These are phyloP conservation scores for Bombus ignitus DNA, from an alignment of 1,140 invertebrate genomes.

Conservation along the genomic window DNA sequence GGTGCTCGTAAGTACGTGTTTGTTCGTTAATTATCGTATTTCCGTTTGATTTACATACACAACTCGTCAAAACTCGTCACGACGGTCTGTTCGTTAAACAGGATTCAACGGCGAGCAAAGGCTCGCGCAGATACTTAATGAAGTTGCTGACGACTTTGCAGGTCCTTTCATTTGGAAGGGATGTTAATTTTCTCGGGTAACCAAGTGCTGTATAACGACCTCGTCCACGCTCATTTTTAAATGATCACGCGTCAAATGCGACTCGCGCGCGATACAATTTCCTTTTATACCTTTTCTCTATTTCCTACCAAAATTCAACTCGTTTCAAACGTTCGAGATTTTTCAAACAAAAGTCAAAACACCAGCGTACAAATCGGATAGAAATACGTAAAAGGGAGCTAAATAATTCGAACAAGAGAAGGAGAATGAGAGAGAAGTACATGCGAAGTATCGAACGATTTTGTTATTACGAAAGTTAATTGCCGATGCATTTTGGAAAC, in stretches of 20 bases:
- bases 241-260: slow-evolving; percentile 3
- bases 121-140: slow-evolving; percentile 44
- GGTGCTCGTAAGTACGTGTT: not conserved
- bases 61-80: slow-evolving; percentile 17
- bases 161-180: slow-evolving; percentile 41
- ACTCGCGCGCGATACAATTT: not conserved
- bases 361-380: not conserved
- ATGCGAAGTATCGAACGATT: not conserved
- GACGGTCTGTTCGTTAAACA: slow-evolving; percentile 47
- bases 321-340: not conserved
- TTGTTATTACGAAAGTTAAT: not conserved
- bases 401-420: too few relatives aligned
- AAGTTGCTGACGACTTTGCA: slow-evolving; percentile 37
- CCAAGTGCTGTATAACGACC: slow-evolving; percentile 36
- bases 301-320: too few relatives aligned
- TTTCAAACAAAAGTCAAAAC: not conserved
- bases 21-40: slow-evolving; percentile 45
- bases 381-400: not conserved
- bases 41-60: slow-evolving; percentile 47
- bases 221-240: slow-evolving; percentile 33
- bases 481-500: not conserved
- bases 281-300: too few relatives aligned
- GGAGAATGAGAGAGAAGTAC: too few relatives aligned
- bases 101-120: slow-evolving; percentile 20
- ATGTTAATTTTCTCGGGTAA: slow-evolving; percentile 37